Evolutionary conservation across 2,113 vertebrate species (phyloP).

Genomic region (Tetrax tetrax): DNA sequence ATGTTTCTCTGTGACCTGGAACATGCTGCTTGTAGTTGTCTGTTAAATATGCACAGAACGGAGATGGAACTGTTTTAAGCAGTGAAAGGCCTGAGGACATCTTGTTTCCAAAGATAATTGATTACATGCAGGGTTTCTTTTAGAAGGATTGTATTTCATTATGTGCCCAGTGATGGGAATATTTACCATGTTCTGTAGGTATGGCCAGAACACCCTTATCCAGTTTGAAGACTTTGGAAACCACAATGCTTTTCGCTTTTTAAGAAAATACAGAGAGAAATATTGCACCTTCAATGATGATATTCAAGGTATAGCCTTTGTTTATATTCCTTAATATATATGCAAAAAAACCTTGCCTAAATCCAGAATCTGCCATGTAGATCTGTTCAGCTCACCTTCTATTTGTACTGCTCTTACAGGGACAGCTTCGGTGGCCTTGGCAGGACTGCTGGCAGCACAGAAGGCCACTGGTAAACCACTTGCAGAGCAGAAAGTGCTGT

Average conservation of each 20-base stretch:
- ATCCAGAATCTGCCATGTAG: rapidly evolving
- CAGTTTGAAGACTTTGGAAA: constrained; percentile 99
- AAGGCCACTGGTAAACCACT: constrained; percentile 85
- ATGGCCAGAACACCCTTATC: constrained; percentile 92
- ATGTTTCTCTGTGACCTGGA: not conserved
- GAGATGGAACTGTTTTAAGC: not conserved
- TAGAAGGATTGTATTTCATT: not conserved
- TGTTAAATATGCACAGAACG: rapidly evolving
- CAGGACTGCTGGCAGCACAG: constrained; percentile 90
- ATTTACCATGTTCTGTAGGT: constrained; percentile 47
- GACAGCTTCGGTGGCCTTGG: constrained; percentile 91
- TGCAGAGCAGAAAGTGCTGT: constrained; percentile 90
- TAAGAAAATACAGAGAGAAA: constrained; percentile 92
- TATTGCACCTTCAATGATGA: constrained; percentile 99
- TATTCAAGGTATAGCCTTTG: constrained; percentile 86
- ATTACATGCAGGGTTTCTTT: rapidly evolving
- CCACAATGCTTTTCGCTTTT: constrained; percentile 95
- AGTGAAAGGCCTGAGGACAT: not conserved
- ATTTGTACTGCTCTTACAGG: constrained; percentile 70
- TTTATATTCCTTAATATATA: rapidly evolving
- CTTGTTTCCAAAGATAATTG: not conserved
- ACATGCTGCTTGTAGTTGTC: rapidly evolving
- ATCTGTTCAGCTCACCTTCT: not conserved
- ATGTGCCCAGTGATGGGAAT: not conserved
- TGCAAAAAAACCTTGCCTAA: not conserved